Evolutionary conservation across 2,797 vertebrate genomes (phyloP).

Genomic region (Gymnothorax javanicus): DNA sequence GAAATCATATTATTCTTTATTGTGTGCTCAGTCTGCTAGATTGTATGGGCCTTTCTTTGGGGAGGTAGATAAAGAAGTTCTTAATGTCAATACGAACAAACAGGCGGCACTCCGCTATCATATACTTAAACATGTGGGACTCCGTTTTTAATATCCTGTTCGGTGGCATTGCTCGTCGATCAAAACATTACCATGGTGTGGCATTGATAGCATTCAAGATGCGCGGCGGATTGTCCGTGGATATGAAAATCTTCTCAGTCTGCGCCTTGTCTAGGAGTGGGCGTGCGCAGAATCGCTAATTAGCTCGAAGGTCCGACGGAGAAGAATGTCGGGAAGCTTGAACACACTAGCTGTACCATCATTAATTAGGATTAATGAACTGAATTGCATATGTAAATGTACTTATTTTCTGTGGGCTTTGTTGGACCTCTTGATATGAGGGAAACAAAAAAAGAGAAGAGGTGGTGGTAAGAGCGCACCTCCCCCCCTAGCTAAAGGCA

Average conservation of each 20-base stretch:
- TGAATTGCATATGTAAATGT: constrained; percentile 47
- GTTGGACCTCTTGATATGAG: background rate
- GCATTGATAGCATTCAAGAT: constrained; percentile 58
- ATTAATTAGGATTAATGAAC: constrained; percentile 57
- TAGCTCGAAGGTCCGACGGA: constrained; percentile 46
- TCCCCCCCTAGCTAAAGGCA: constrained; percentile 14
- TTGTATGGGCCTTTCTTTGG: constrained; percentile 77
- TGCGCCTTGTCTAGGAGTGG: constrained; percentile 43
- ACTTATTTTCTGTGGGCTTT: constrained; percentile 35
- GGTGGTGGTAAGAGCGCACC: background rate
- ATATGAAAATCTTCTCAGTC: constrained; percentile 54
- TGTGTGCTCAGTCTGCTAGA: constrained; percentile 77
- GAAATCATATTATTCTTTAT: constrained; percentile 88
- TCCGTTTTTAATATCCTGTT: constrained; percentile 75
- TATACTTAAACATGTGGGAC: constrained; percentile 55
- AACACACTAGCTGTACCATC: constrained; percentile 40
- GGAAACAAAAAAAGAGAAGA: background rate
- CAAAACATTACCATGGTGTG: constrained; percentile 43
- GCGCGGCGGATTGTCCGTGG: constrained; percentile 51
- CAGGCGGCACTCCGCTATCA: constrained; percentile 52
- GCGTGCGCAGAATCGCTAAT: constrained; percentile 60
- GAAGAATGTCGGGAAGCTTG: constrained; percentile 49
- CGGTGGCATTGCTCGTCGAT: constrained; percentile 41
- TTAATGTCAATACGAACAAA: constrained; percentile 88
- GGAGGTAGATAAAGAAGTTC: constrained; percentile 86